phyloP scores from a whole-genome alignment of 2,888 invertebrate genomes.

The Pammene aurita region DNA sequence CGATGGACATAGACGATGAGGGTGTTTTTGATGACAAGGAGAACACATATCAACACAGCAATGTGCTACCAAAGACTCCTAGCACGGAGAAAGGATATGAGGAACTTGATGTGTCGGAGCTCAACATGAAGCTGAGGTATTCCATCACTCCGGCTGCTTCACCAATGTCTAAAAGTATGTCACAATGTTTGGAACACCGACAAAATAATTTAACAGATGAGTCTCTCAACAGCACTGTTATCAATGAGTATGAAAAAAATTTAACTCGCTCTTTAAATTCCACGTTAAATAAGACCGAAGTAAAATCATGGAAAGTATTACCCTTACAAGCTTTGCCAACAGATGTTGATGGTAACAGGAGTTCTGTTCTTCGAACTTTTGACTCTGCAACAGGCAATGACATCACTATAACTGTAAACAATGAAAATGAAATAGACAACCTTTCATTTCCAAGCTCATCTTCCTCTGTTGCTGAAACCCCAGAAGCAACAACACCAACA shows the following conservation, averaged over 20 bases:
- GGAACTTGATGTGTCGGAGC: conserved; percentile 73
- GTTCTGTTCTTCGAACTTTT: conserved; percentile 54
- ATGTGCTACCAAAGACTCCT: conserved; percentile 62
- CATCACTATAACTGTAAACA: conserved; percentile 58
- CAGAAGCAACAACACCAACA: conserved; percentile 74
- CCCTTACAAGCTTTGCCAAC: conserved; percentile 64
- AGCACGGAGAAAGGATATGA: conserved; percentile 76
- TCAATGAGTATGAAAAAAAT: conserved; percentile 55
- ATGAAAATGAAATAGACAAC: conserved; percentile 59
- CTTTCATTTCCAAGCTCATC: conserved; percentile 66
- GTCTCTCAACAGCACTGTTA: conserved; percentile 49
- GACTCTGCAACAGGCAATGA: conserved; percentile 53
- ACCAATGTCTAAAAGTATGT: conserved; percentile 75
- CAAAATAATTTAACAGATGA: conserved; percentile 55
- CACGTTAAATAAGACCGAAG: conserved; percentile 59
- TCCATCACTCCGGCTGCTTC: conserved; percentile 72
- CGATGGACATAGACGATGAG: conserved; percentile 72
- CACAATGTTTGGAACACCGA: conserved; percentile 58
- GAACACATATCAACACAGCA: conserved; percentile 68
- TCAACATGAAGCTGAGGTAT: conserved; percentile 76
- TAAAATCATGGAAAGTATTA: conserved; percentile 60
- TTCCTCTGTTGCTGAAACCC: conserved; percentile 66
- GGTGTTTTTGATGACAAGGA: conserved; percentile 77
- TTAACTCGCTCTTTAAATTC: conserved; percentile 69
- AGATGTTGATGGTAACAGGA: conserved; percentile 59